Evolutionary conservation across 2,888 invertebrate species (phyloP).

Genomic region (Microchrysa polita): DNA sequence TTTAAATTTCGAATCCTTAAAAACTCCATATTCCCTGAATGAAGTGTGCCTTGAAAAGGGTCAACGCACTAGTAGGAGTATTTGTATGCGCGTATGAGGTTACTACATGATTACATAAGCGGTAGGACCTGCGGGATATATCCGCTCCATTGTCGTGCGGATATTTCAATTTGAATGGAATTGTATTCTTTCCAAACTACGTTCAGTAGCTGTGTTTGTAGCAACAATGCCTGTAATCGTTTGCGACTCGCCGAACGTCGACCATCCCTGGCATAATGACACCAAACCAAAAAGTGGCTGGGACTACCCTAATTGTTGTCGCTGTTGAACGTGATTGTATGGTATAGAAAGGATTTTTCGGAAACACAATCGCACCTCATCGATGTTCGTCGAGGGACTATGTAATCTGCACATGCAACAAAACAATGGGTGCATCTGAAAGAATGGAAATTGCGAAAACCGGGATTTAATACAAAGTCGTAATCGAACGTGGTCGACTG

Average conservation of each 20-base stretch:
- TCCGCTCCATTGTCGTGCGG: slow-evolving; percentile 9
- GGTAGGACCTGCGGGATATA: slow-evolving; percentile 30
- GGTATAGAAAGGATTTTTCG: neutral
- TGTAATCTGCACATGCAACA: slow-evolving; percentile 6
- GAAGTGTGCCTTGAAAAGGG: neutral
- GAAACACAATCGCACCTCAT: neutral
- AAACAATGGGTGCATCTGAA: slow-evolving; percentile 28
- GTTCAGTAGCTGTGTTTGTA: slow-evolving; percentile 6
- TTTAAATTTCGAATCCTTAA: too few relatives aligned
- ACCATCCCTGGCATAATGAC: neutral
- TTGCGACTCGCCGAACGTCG: slow-evolving; percentile 7
- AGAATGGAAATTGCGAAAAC: slow-evolving; percentile 27
- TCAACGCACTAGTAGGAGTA: slow-evolving; percentile 37
- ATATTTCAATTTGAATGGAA: neutral
- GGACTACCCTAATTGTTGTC: neutral
- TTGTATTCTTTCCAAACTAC: too few relatives aligned
- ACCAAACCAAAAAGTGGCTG: neutral
- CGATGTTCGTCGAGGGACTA: neutral
- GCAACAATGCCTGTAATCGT: slow-evolving; percentile 32
- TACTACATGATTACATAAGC: slow-evolving; percentile 27
- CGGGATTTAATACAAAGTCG: neutral
- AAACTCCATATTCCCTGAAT: neutral
- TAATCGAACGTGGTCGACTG: neutral
- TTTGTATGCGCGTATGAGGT: neutral
- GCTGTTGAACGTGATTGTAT: neutral